phyloP scores from a whole-genome alignment of 2,113 vertebrate species.

The Phalacrocorax carbo region DNA sequence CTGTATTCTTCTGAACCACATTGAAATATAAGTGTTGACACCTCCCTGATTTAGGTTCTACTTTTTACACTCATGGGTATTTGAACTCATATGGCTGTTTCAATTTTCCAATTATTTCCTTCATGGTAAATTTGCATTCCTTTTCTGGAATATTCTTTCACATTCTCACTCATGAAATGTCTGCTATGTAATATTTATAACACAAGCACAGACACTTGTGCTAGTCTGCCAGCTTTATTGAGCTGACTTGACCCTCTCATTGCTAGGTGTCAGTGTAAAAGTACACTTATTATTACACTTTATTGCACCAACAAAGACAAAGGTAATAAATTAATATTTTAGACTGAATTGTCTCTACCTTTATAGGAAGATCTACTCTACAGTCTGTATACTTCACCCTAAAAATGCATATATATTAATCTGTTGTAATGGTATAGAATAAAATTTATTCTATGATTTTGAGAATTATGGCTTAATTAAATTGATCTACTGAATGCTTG shows the following conservation, averaged over 20 bases:
- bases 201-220: neutral
- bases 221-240: constrained; percentile 40
- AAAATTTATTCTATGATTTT: constrained; percentile 19
- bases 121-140: neutral
- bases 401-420: neutral
- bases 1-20: neutral
- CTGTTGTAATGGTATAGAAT: neutral
- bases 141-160: constrained; percentile 26
- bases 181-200: constrained; percentile 42
- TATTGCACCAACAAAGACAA: constrained; percentile 22
- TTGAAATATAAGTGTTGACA: neutral
- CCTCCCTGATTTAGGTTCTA: neutral
- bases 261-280: constrained; percentile 21
- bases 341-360: neutral
- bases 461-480: constrained; percentile 52
- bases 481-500: constrained; percentile 29
- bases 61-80: neutral
- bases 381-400: neutral
- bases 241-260: constrained; percentile 29
- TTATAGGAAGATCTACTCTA: neutral
- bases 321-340: constrained; percentile 43
- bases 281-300: constrained; percentile 13
- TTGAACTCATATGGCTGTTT: neutral
- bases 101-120: neutral
- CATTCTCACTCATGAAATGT: neutral